These are phyloP conservation scores for Artemisiospiza belli DNA, from an alignment of 2,113 vertebrate species.

Conservation along the genomic window DNA sequence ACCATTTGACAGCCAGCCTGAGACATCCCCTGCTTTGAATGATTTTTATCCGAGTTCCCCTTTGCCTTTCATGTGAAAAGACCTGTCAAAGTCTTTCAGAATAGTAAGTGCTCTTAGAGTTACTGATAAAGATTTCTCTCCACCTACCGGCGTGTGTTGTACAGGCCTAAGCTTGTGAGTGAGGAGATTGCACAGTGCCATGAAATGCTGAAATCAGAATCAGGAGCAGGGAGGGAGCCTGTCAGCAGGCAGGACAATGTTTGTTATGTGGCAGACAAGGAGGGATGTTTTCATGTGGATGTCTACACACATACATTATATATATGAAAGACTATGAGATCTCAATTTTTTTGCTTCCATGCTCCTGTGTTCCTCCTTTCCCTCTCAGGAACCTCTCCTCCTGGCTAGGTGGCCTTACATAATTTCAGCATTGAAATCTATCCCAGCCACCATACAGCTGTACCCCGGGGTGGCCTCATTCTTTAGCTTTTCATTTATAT, in stretches of 20 bases:
- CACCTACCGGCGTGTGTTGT: not conserved
- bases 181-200: not conserved
- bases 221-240: not conserved
- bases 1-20: not conserved
- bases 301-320: no score
- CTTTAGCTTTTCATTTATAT: not conserved
- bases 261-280: not conserved
- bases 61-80: not conserved
- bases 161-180: not conserved
- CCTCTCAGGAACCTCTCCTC: not conserved
- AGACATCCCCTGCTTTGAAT: not conserved
- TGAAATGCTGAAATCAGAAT: not conserved
- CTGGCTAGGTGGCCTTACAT: not conserved
- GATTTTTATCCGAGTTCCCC: not conserved
- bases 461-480: not conserved
- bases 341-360: accelerated
- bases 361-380: not conserved
- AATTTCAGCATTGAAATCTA: not conserved
- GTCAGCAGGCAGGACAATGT: not conserved
- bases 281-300: not conserved
- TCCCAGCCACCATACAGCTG: not conserved
- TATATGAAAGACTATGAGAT: not conserved
- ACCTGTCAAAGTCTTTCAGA: not conserved
- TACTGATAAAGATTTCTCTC: not conserved
- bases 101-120: not conserved